Evolutionary conservation across 2,888 invertebrate genomes (phyloP).

Genomic region (Eumacrocentrus americanus): DNA sequence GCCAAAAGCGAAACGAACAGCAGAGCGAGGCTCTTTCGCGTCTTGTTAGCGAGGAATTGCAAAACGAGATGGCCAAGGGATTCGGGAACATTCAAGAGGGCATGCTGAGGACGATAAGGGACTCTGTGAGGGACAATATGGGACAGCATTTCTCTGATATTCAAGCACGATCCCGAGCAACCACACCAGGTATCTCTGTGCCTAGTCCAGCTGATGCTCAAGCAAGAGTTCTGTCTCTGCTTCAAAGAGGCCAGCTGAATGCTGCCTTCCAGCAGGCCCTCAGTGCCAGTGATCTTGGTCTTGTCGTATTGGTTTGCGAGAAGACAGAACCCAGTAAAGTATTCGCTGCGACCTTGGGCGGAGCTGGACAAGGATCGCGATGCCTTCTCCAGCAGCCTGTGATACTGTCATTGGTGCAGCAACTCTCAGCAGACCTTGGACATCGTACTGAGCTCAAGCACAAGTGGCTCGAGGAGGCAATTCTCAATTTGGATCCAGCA

Average conservation of each 20-base stretch:
- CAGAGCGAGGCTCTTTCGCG: conserved; percentile 49
- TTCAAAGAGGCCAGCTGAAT: conserved; percentile 75
- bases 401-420: conserved; percentile 90
- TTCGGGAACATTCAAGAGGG: conserved; percentile 51
- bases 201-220: conserved; percentile 53
- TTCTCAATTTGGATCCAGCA: conserved; percentile 78
- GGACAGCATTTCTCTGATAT: conserved; percentile 56
- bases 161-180: conserved; percentile 69
- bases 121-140: conserved; percentile 55
- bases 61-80: conserved; percentile 50
- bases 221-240: conserved; percentile 51
- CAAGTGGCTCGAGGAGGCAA: conserved; percentile 86
- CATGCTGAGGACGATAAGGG: conserved; percentile 52
- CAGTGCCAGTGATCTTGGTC: conserved; percentile 82
- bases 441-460: conserved; percentile 83
- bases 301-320: conserved; percentile 88
- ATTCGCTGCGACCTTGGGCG: conserved; percentile 64
- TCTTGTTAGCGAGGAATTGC: conserved; percentile 52
- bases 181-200: conserved; percentile 74
- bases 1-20: conserved; percentile 56
- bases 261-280: conserved; percentile 92
- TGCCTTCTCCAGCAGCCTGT: conserved; percentile 87
- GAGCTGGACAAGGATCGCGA: conserved; percentile 65
- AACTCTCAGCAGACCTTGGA: conserved; percentile 87
- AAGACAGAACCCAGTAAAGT: conserved; percentile 80